Base-by-base conservation (phyloP, 2,113 vertebrate genomes). In the Chlorodrepanis virens region DNA sequence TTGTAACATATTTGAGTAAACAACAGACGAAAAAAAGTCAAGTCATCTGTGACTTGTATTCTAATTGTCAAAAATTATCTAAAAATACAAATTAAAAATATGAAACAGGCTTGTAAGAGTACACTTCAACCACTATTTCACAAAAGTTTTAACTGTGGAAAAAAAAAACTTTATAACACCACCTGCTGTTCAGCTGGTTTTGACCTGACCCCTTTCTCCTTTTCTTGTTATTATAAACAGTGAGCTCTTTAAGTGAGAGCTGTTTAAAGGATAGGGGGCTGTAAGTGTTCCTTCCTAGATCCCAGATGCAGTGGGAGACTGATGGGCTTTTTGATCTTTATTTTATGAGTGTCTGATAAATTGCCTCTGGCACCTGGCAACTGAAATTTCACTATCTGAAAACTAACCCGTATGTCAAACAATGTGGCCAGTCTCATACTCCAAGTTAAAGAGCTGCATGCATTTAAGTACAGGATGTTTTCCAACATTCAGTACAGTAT, bases 181-280 rank as follows among this genome's bases (percentile, higher is more conserved):
- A 98, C 98, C 98, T 98, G 98, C 97, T 98, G 92, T 96, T 98
- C 67, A 44, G 96, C 98, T 97, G 96, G 97, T 95, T 97, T 96
- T 98, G 98, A 98, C 98, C 98, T 98, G 98, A 98, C 97, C 98
- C 97, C 97, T 98, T 98, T 98, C 97, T 98, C 97, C 98, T 98
- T 98, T 97, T 96, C 97, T 98, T 98, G 98, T 98, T 98, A 98
- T 98, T 98, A 98, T 99, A 99, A 99, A 99, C 98, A 99, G 95
- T 95, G 93, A 97, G 97, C 97, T 98, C 98, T 98, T 98, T 98
- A 98, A 98, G 98, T 98, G 97, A 96, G 97, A 97, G 97, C 97
- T 98, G 98, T 99, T 98, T 99, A 98, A 98, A 98, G 97, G 97
- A 97, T 92, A 69, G 92, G 95, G 92, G 96, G 88, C 92, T 90